Percentiles rank a stretch among this genome's conserved stretches.
phyloP scores from a whole-genome alignment of 2,888 invertebrate genomes.

The Uropetala carovei region DNA sequence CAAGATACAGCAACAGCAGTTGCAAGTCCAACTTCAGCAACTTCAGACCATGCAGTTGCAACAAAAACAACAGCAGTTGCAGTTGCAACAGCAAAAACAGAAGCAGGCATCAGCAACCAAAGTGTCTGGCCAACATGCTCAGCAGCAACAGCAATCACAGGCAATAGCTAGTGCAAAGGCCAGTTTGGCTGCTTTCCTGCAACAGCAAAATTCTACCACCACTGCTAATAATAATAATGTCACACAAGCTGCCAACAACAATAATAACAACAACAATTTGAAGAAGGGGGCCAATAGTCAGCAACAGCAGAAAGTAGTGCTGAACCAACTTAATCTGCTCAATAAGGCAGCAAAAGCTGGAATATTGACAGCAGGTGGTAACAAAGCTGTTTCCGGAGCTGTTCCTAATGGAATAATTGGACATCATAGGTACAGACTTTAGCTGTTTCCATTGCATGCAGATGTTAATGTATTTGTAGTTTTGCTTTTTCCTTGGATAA shows the following conservation, averaged over 20 bases:
- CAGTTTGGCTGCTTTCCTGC: conserved; percentile 76
- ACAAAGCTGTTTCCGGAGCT: conserved; percentile 39
- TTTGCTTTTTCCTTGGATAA: background rate
- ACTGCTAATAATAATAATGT: conserved; percentile 49
- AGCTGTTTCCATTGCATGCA: background rate
- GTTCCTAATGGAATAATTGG: conserved; percentile 48
- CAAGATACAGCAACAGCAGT: conserved; percentile 80
- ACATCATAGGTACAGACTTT: conserved; percentile 31
- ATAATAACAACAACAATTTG: conserved; percentile 69
- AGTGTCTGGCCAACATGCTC: conserved; percentile 73
- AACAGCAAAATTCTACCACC: conserved; percentile 69
- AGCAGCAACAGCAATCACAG: conserved; percentile 72
- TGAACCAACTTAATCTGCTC: conserved; percentile 61
- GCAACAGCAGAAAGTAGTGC: conserved; percentile 41
- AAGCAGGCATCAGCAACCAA: conserved; percentile 80
- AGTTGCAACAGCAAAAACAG: conserved; percentile 79
- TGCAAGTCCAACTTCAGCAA: conserved; percentile 73
- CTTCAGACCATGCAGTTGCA: conserved; percentile 72
- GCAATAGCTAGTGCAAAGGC: conserved; percentile 75
- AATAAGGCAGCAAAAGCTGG: conserved; percentile 42
- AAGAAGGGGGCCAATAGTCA: conserved; percentile 52
- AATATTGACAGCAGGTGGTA: background rate
- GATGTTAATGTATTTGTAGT: background rate
- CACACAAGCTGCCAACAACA: conserved; percentile 69
- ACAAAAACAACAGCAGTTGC: conserved; percentile 72